Evolutionary conservation across 2,113 vertebrate genomes (phyloP).

Genomic region (Alces alces): DNA sequence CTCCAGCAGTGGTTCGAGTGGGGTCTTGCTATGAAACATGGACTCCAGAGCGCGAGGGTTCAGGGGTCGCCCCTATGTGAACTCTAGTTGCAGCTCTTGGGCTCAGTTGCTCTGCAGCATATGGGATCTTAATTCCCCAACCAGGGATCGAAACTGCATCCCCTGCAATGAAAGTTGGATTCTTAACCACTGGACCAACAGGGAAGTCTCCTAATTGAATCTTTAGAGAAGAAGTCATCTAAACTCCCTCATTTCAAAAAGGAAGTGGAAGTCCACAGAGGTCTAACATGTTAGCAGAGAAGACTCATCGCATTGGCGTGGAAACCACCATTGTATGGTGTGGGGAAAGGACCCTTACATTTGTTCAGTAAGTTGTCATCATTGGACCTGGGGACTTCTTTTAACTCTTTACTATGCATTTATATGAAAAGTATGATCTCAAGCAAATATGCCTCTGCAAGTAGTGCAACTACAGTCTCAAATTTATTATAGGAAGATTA

Average conservation of each 20-base stretch:
- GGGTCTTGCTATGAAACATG: not conserved
- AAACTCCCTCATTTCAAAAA: not conserved
- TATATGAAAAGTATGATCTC: not conserved
- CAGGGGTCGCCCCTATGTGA: not conserved
- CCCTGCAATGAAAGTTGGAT: not conserved
- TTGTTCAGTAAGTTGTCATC: not conserved
- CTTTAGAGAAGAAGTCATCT: not conserved
- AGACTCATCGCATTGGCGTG: not conserved
- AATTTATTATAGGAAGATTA: not conserved
- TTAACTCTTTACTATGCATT: not conserved
- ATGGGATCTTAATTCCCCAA: not conserved
- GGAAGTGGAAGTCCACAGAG: not conserved
- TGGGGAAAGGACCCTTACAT: not conserved
- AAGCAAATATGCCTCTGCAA: not conserved
- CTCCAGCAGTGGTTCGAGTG: not conserved
- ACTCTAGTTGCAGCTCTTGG: not conserved
- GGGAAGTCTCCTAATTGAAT: not conserved
- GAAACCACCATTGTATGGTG: not conserved
- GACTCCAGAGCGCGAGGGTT: not conserved
- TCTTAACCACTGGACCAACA: not conserved
- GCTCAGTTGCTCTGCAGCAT: not conserved
- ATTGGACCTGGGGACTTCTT: not conserved
- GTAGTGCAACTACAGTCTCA: not conserved
- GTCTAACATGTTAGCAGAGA: not conserved
- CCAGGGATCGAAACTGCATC: not conserved